A percentile compares a stretch with the other conserved stretches of the same genome.
Conservation (phyloP, 1,140 invertebrate genomes). For the Heliconius hermathena region DNA sequence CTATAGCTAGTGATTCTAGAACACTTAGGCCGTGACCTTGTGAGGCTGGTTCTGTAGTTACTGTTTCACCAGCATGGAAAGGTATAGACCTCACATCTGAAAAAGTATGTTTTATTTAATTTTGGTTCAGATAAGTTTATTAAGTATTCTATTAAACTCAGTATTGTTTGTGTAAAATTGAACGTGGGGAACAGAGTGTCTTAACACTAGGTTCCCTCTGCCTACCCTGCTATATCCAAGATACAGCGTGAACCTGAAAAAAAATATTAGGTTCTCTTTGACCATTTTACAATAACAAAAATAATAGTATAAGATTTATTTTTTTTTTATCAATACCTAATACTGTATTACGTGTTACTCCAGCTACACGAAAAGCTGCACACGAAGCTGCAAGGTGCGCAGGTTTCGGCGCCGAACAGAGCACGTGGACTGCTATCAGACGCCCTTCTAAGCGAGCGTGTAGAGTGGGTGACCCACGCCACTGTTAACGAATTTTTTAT, state of each 20-base stretch:
- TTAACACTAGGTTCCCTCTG: no score
- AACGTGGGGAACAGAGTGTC: no score
- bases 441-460: slow-evolving; percentile 67
- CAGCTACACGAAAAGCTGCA: slow-evolving; percentile 73
- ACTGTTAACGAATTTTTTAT: slow-evolving; percentile 48
- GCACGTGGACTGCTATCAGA: slow-evolving; percentile 67
- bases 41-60: slow-evolving; percentile 55
- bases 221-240: no score
- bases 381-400: slow-evolving; percentile 66
- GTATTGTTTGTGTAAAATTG: no score
- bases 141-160: no score
- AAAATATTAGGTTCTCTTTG: no score
- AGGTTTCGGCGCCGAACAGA: slow-evolving; percentile 63
- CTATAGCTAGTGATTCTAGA: slow-evolving; percentile 68
- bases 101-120: slow-evolving; percentile 15
- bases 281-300: no score
- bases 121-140: neutral
- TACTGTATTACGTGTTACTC: slow-evolving; percentile 63
- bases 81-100: slow-evolving; percentile 76
- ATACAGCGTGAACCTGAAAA: no score
- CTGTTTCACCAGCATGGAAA: slow-evolving; percentile 70
- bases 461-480: slow-evolving; percentile 70
- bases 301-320: neutral
- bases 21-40: slow-evolving; percentile 68
- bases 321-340: slow-evolving; percentile 48